Conservation (phyloP, 2,888 invertebrate genomes). For the Callyntrura guangdongensis region DNA sequence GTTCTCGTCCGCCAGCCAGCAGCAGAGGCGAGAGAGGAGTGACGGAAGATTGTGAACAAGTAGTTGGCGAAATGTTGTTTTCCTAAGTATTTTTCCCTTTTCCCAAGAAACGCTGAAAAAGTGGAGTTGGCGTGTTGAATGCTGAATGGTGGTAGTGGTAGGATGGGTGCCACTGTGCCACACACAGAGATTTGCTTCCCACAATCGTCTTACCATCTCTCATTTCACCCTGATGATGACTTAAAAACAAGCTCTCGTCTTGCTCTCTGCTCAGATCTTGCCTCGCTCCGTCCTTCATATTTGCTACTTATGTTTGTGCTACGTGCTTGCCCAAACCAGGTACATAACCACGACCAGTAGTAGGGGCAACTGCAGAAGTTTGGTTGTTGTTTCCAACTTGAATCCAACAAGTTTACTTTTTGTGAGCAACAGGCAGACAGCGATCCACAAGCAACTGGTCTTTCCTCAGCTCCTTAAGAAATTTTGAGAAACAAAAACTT, state of each 20-base stretch:
- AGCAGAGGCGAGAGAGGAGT: neutral
- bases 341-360: neutral
- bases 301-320: no score
- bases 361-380: neutral
- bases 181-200: slow-evolving; percentile 80
- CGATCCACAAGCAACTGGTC: slow-evolving; percentile 29
- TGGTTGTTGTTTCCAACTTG: slow-evolving; percentile 25
- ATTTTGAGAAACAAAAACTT: neutral
- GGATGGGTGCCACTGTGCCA: slow-evolving; percentile 80
- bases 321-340: neutral
- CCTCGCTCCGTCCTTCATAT: neutral
- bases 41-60: slow-evolving; percentile 48
- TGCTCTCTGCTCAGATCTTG: slow-evolving; percentile 1
- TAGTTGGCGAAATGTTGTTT: slow-evolving; percentile 73
- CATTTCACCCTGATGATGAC: slow-evolving; percentile 70
- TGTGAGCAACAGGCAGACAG: slow-evolving; percentile 7
- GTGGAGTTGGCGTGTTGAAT: slow-evolving; percentile 78
- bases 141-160: slow-evolving; percentile 68
- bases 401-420: slow-evolving; percentile 44
- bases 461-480: neutral
- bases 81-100: slow-evolving; percentile 32
- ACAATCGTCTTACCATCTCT: slow-evolving; percentile 75
- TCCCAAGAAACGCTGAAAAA: slow-evolving; percentile 69
- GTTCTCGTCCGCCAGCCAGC: neutral
- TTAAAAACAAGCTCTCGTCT: slow-evolving; percentile 68